Conservation (phyloP, 2,113 vertebrate species). For the Lagopus muta region DNA sequence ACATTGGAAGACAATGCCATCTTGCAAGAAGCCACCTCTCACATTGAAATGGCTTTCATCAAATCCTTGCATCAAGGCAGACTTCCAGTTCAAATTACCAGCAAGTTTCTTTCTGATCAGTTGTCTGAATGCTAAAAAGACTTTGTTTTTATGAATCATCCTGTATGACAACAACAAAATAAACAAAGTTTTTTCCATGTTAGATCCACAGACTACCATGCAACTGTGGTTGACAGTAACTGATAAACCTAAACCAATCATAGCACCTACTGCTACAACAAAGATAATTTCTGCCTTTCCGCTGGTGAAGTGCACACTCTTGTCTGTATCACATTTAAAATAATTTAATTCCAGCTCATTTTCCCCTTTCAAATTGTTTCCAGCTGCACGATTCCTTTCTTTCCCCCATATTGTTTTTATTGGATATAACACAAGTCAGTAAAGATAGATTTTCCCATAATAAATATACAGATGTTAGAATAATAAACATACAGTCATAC, state of each 20-base stretch:
- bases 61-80: not conserved
- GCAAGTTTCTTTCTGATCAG: not conserved
- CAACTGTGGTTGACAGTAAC: constrained; percentile 8
- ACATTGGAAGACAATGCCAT: not conserved
- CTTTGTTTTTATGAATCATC: not conserved
- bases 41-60: not conserved
- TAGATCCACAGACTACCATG: not conserved
- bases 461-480: constrained; percentile 65
- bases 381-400: constrained; percentile 33
- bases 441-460: constrained; percentile 67
- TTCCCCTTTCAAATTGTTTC: constrained; percentile 57
- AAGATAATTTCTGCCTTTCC: constrained; percentile 45
- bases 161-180: not conserved
- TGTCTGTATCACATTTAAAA: constrained; percentile 62
- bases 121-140: not conserved
- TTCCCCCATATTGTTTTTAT: constrained; percentile 55
- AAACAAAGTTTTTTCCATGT: not conserved
- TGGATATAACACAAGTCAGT: constrained; percentile 43
- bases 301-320: not conserved
- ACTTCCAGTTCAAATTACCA: not conserved
- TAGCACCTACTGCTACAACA: constrained; percentile 53
- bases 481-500: constrained; percentile 23
- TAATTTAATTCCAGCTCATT: constrained; percentile 61
- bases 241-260: constrained; percentile 55
- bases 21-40: not conserved